Conservation (phyloP, 2,888 invertebrate genomes). For the Drosophila anomalipes region DNA sequence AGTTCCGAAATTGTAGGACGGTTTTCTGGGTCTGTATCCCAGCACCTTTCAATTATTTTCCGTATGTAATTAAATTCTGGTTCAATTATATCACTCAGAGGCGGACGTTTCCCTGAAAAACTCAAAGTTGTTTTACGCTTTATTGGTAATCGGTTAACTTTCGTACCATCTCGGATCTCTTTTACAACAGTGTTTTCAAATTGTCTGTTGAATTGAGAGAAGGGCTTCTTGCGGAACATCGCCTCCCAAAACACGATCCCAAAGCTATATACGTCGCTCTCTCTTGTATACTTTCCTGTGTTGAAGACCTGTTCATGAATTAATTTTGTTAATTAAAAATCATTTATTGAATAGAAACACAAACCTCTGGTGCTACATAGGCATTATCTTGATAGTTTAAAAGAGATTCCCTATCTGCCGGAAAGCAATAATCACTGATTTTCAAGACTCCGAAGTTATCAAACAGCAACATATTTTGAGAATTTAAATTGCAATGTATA, state of each 20-base stretch:
- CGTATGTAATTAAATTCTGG: background rate
- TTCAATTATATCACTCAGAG: slow-evolving; percentile 2
- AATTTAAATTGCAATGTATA: slow-evolving; percentile 6
- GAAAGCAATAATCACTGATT: slow-evolving; percentile 2
- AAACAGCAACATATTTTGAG: slow-evolving; percentile 11
- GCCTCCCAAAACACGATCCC: background rate
- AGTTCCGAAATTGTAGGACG: background rate
- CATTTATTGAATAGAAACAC: background rate
- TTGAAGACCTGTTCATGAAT: background rate
- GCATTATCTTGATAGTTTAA: background rate
- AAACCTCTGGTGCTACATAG: slow-evolving; percentile 17
- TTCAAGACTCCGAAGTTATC: slow-evolving; percentile 3
- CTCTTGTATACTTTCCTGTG: background rate
- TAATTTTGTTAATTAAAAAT: background rate
- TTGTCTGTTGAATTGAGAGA: background rate
- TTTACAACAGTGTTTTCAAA: rapidly evolving
- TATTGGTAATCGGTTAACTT: too few relatives aligned
- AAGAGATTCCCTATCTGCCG: background rate
- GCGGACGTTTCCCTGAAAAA: slow-evolving; percentile 1
- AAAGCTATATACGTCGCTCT: slow-evolving; percentile 11
- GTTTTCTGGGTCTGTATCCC: background rate
- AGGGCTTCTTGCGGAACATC: slow-evolving; percentile 5
- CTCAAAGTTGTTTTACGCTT: background rate
- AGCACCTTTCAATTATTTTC: background rate
- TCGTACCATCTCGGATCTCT: background rate